Conservation (phyloP, 2,113 vertebrate genomes). For the Muntiacus muntjak region DNA sequence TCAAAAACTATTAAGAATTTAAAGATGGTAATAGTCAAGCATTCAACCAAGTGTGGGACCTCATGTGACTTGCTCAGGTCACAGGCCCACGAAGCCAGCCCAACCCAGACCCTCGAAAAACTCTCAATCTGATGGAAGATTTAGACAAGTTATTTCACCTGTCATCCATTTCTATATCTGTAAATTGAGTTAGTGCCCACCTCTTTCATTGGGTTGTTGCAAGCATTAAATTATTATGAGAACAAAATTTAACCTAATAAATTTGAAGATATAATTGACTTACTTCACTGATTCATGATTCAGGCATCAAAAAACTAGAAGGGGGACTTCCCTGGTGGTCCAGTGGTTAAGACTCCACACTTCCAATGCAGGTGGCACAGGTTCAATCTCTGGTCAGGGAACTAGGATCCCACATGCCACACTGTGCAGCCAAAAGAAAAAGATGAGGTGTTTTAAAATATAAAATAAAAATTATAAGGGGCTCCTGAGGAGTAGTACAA, state of each 20-base stretch:
- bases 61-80: neutral
- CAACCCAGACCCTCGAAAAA: neutral
- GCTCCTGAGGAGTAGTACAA: neutral
- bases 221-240: neutral
- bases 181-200: neutral
- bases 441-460: neutral
- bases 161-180: neutral
- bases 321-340: neutral
- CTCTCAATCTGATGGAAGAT: neutral
- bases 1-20: neutral
- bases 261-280: neutral
- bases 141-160: neutral
- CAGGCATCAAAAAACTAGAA: neutral
- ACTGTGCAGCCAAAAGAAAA: neutral
- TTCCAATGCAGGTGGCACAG: neutral
- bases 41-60: too few species aligned
- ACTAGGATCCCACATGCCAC: neutral
- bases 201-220: neutral
- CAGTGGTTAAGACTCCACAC: neutral
- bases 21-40: neutral
- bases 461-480: neutral
- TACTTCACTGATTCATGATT: neutral
- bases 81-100: fast-evolving
- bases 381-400: neutral
- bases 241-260: neutral